Evolutionary conservation across 2,113 vertebrate species (phyloP).

Genomic region (Ibidorhyncha struthersii): DNA sequence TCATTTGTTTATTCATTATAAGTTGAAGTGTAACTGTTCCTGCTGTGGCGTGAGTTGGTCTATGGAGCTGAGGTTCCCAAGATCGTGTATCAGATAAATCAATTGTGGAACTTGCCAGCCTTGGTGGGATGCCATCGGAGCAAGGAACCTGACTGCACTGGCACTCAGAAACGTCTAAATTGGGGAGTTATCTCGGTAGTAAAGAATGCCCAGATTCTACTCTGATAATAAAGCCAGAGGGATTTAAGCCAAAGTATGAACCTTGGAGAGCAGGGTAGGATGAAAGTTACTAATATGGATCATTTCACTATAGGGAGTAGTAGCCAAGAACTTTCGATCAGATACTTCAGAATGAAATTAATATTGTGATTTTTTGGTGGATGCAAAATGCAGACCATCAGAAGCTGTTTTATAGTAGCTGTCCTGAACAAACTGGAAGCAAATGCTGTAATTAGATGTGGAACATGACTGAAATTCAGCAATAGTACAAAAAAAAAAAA

Average conservation of each 20-base stretch:
- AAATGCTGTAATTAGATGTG: not conserved
- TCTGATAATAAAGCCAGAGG: not conserved
- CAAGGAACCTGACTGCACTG: not conserved
- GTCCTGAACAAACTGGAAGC: not conserved
- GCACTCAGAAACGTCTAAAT: not conserved
- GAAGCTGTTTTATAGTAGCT: not conserved
- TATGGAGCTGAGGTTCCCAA: not conserved
- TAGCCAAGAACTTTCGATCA: not conserved
- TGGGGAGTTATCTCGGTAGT: not conserved
- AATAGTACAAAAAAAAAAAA: not conserved
- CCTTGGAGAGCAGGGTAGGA: not conserved
- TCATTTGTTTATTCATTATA: not conserved
- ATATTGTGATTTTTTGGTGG: not conserved
- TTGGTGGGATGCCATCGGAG: not conserved
- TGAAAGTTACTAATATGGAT: constrained; percentile 14
- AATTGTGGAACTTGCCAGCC: not conserved
- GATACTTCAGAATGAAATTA: not conserved
- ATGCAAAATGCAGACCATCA: not conserved
- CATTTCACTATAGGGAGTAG: not conserved
- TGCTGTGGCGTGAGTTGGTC: not conserved
- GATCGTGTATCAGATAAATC: not conserved
- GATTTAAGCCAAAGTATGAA: constrained; percentile 28
- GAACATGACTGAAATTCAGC: not conserved
- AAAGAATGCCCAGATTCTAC: constrained; percentile 25
- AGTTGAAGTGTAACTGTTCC: not conserved